Base-by-base conservation (phyloP, 1,140 invertebrate species). In the Muscidifurax raptorellus region DNA sequence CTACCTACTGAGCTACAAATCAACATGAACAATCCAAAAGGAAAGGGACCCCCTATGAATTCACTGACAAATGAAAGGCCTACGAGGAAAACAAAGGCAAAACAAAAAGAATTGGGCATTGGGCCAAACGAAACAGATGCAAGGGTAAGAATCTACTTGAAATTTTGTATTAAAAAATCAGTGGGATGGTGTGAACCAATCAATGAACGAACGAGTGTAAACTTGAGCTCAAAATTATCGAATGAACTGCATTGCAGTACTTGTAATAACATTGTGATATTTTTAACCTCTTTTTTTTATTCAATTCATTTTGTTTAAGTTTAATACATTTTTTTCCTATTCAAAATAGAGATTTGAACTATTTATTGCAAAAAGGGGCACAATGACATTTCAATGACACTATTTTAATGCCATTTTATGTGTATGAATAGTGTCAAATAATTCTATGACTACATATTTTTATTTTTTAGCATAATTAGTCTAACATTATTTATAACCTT, bases 1-100 rank as follows among this genome's bases (percentile, higher is more conserved):
- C 91, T 97, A 84, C 95, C 96, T 18, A 91, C 94, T 0, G 95
- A 96, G 88, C 90, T 96, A 87, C 95, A 96, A 92, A 94, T 95
- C 85, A 91, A 90, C 30, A 92, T 93, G 91, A 93, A 90, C 86
- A 94, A 84, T 92, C 92, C 90, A 85, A 94, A 93, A 93, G 94
- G 90, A 85, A 93, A 88, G 89, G 92, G 87, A 89, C 91, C 84
- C 87, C 92, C 91, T 91, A 85, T 91, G 87, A 85, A 92, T 92
- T 89, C 90, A 59, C 88, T 90, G 79, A 88, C 88, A 83, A 94
- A 80, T 72, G 93, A 91, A 71, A 91, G 90, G 82, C 84, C 90
- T 27, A 89, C 89, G 1, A 86, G 91, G 52, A 94, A 92, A 88
- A 85, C 90, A 36, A 94, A 94, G 85, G 90, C 89, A 44, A 93